Base-by-base conservation (phyloP, 2,888 invertebrate genomes). In the Eugnorisma glareosa region DNA sequence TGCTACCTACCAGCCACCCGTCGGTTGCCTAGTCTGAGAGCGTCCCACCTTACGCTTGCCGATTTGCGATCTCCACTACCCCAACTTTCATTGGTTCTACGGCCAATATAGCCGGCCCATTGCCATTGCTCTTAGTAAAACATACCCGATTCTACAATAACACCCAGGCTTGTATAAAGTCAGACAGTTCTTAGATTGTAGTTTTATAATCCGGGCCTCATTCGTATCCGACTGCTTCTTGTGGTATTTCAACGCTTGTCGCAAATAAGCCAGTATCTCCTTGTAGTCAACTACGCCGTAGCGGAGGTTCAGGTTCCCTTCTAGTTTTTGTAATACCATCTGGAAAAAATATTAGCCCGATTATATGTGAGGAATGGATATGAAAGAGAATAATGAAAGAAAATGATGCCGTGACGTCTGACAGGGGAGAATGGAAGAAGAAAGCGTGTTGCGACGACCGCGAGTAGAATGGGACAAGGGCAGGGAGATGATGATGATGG, bases 81-180 rank as follows among this genome's bases (percentile, higher is more conserved):
- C 4, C 51, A 11, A n/a, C 24, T 10, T 10, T n/a, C 51, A n/a
- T 51, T 1, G 11, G 24, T 51, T 51, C 51, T 51, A 24, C 10
- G 4, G 51, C 51, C 11, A 4, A n/a, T 11, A n/a, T n/a, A 4
- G 11, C 51, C 51, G 51, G 51, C 51, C 51, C 5, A 24, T 48
- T 48, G 8, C 48, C 24, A 45, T 45, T 45, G 18, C 15, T 45
- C 45, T 18, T 45, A 48, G 24, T 51, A 24, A 3, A 51, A n/a
- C 54, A 0, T n/a, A 54, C 54, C 94, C 94, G 0, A 75, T 28
- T 21, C 76, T 89, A 75, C 95, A 94, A 54, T 84, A 94, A 45
- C 95, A 95, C 0, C 95, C 95, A 0, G 93, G 89, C 0, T 92
- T 35, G 1, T 83, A 85, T 0, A 91, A 24, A 0, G 87, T 86